Evolutionary conservation across 2,888 invertebrate genomes (phyloP).

Genomic region (Drosophila mettleri): DNA sequence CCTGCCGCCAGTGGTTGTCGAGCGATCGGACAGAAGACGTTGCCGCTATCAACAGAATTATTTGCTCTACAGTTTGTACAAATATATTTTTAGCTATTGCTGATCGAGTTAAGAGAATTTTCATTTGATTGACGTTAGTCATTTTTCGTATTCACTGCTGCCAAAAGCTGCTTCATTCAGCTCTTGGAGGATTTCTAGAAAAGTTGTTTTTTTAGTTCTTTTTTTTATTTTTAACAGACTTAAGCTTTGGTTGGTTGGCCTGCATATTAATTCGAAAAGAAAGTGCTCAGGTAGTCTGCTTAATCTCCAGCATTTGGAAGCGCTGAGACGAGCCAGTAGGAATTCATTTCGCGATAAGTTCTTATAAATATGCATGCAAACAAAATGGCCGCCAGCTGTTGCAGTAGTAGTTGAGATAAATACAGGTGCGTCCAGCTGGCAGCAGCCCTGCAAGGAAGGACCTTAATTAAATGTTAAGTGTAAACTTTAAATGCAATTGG

Average conservation of each 20-base stretch:
- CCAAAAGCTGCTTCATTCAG: neutral
- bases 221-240: constrained; percentile 37
- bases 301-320: constrained; percentile 40
- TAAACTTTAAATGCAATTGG: constrained; percentile 48
- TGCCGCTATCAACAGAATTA: neutral
- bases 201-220: constrained; percentile 42
- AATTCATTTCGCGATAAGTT: constrained; percentile 59
- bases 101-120: constrained; percentile 6
- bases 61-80: constrained; percentile 1
- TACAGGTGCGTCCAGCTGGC: constrained; percentile 28
- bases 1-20: too few relatives aligned
- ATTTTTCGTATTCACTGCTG: neutral
- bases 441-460: constrained; percentile 27
- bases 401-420: constrained; percentile 43
- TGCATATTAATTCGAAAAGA: constrained; percentile 66
- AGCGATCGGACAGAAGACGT: neutral
- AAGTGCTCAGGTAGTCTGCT: constrained; percentile 53
- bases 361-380: constrained; percentile 81
- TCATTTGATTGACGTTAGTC: neutral
- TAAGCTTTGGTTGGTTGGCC: constrained; percentile 2
- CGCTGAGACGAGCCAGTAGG: constrained; percentile 32
- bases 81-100: neutral
- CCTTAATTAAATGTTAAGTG: constrained; percentile 71
- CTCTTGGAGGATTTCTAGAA: constrained; percentile 37
- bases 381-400: constrained; percentile 36